Evolutionary conservation across 1,140 invertebrate species (phyloP).

Genomic region (roundworm (Caenorhabditis elegans)): DNA sequence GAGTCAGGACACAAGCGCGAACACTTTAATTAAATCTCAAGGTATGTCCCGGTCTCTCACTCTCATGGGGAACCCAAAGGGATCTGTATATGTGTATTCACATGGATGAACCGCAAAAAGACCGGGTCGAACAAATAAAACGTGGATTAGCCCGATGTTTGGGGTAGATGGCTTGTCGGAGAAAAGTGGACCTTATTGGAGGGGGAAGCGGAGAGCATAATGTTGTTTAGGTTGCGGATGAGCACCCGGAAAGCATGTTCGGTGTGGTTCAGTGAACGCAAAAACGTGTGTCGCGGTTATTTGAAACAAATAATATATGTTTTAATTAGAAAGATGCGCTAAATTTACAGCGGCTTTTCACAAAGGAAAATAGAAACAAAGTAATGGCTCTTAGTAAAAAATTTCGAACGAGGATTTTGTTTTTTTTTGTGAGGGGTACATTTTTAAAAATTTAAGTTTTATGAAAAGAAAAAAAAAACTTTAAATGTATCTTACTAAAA

Average conservation of each 20-base stretch:
- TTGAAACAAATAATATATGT: neutral
- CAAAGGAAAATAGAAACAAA: no score
- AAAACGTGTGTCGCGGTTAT: neutral
- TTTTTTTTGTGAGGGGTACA: no score
- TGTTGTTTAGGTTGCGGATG: slow-evolving; percentile 10
- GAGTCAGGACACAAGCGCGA: neutral
- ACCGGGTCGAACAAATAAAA: slow-evolving; percentile 31
- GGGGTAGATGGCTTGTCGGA: slow-evolving; percentile 18
- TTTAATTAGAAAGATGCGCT: neutral
- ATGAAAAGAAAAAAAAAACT: no score
- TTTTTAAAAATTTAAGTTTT: no score
- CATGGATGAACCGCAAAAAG: slow-evolving; percentile 14
- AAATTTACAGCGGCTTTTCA: neutral
- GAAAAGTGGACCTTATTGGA: slow-evolving; percentile 14
- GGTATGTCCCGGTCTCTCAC: neutral
- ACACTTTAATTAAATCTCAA: slow-evolving; percentile 20
- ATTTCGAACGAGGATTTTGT: no score
- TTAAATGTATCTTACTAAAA: no score
- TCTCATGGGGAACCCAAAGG: neutral
- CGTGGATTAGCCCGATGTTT: slow-evolving; percentile 27
- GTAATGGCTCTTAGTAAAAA: no score
- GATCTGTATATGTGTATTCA: neutral
- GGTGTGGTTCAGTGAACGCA: neutral
- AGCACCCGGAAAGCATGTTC: slow-evolving; percentile 16
- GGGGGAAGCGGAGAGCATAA: neutral